A percentile compares a stretch with the other conserved stretches of the same genome.
Evolutionary conservation across 2,888 invertebrate genomes (phyloP).

Genomic region (Tetragnatha montana): DNA sequence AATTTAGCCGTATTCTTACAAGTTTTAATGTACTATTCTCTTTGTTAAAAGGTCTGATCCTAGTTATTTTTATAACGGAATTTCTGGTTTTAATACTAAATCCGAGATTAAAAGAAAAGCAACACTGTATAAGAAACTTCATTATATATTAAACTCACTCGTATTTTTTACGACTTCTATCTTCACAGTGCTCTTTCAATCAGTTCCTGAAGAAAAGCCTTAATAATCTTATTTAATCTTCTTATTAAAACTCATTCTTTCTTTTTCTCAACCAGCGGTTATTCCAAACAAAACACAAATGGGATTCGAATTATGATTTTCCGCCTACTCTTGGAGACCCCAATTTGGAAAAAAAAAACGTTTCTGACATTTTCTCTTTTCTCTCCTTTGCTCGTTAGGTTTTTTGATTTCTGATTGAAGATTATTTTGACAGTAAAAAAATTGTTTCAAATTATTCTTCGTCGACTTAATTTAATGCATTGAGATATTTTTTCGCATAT

Average conservation of each 20-base stretch:
- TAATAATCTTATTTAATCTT: slow-evolving; percentile 11
- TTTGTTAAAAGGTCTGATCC: no score
- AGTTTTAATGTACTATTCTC: no score
- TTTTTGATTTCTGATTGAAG: slow-evolving; percentile 1
- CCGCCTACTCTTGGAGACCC: neutral
- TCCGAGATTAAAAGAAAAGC: no score
- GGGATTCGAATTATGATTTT: neutral
- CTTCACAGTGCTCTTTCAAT: neutral
- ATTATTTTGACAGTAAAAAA: slow-evolving; percentile 1
- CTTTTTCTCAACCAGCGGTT: neutral
- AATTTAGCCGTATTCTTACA: no score
- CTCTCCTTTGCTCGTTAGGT: neutral
- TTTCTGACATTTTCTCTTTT: neutral
- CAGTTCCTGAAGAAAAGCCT: neutral
- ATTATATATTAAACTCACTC: neutral
- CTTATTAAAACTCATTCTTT: slow-evolving; percentile 6
- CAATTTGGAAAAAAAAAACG: neutral
- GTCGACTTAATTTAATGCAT: neutral
- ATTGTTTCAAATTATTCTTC: neutral
- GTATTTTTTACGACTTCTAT: neutral
- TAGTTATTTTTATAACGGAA: no score
- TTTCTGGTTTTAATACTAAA: no score
- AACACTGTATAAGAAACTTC: no score
- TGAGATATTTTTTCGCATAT: neutral
- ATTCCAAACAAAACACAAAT: neutral